These are phyloP conservation scores for Drosophila subsilvestris DNA, from an alignment of 2,888 invertebrate species.

Conservation along the genomic window DNA sequence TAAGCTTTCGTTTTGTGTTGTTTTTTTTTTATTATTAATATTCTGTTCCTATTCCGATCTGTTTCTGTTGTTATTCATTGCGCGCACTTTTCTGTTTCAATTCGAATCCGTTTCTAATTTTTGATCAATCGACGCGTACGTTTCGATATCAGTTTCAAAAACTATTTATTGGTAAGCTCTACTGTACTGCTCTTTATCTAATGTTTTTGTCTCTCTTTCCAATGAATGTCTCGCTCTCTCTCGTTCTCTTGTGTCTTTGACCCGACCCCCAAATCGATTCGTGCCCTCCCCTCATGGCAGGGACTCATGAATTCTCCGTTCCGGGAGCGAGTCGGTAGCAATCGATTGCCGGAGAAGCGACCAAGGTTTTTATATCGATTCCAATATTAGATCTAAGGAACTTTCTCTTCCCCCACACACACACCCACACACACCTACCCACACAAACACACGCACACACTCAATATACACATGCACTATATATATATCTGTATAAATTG, in stretches of 20 bases:
- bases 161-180: slow-evolving; percentile 1
- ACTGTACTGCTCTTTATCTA: slow-evolving; percentile 18
- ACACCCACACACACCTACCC: slow-evolving; percentile 9
- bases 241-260: slow-evolving; percentile 10
- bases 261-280: slow-evolving; percentile 7
- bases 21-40: slow-evolving; percentile 2
- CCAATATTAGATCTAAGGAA: slow-evolving; percentile 43
- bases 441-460: slow-evolving; percentile 15
- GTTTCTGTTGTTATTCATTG: slow-evolving; percentile 6
- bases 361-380: slow-evolving; percentile 88
- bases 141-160: slow-evolving; percentile 9
- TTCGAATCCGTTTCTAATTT: slow-evolving; percentile 5
- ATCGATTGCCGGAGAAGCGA: slow-evolving; percentile 92
- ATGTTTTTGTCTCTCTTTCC: slow-evolving; percentile 37
- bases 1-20: slow-evolving; percentile 15
- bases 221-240: slow-evolving; percentile 29
- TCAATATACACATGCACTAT: not conserved
- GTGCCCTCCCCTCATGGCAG: slow-evolving; percentile 69
- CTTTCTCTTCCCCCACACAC: slow-evolving; percentile 14
- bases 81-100: slow-evolving; percentile 36
- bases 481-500: not conserved
- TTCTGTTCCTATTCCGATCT: slow-evolving; percentile 3
- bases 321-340: slow-evolving; percentile 95
- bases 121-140: slow-evolving; percentile 17
- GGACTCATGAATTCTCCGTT: slow-evolving; percentile 91